A percentile compares a stretch with the other conserved stretches of the same genome.
phyloP scores from a whole-genome alignment of 92 coral and sea anemone species.

The Umimayanthus chanpuru region DNA sequence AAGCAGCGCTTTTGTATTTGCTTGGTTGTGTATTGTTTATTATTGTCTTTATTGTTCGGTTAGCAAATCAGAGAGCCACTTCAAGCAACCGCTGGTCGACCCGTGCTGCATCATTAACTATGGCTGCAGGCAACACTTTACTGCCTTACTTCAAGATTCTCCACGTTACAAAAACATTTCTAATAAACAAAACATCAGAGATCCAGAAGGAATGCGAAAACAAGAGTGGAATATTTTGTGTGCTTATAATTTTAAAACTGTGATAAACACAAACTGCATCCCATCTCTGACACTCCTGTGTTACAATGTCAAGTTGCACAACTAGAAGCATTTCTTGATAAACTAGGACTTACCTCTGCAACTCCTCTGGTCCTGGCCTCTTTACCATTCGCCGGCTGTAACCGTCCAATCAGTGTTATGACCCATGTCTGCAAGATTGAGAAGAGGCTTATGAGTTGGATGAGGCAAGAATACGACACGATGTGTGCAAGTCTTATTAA shows the following conservation, averaged over 20 bases:
- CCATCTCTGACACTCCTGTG: not conserved
- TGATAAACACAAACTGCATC: not conserved
- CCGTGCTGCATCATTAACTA: no score
- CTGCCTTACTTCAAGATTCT: no score
- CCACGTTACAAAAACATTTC: no score
- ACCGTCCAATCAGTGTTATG: not conserved
- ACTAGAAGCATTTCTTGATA: not conserved
- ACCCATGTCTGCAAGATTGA: slow-evolving; percentile 37
- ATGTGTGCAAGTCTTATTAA: not conserved
- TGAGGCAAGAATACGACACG: slow-evolving; percentile 36
- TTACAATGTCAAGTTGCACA: not conserved
- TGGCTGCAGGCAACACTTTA: not conserved
- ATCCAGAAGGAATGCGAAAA: not conserved
- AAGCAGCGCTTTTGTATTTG: no score
- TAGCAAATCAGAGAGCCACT: no score
- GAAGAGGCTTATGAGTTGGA: not conserved
- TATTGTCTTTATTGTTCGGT: no score
- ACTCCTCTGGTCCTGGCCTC: slow-evolving; percentile 2
- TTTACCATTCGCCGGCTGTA: not conserved
- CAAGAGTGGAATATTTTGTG: not conserved
- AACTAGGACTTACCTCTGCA: not conserved
- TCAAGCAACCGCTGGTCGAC: no score
- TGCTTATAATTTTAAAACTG: not conserved
- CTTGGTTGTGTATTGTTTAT: no score
- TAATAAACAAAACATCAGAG: not conserved